Evolutionary conservation across 2,113 vertebrate genomes (phyloP), one percentile per base, ranked within the genome.

Genomic region (Accipiter virgatus): DNA sequence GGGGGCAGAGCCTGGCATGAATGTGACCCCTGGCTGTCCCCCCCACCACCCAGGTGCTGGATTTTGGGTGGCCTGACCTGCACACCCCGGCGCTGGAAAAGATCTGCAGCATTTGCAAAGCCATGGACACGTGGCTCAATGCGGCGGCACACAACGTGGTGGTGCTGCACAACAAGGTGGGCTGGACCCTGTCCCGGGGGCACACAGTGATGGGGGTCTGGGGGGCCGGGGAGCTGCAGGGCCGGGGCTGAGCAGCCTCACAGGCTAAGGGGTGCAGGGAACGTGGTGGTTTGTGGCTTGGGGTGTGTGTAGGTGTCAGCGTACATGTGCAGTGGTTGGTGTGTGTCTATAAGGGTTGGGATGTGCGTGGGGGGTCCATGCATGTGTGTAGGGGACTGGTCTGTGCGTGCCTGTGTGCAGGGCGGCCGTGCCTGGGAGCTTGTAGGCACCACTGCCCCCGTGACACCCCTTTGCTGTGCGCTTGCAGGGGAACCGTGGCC

Each of bases 41-140:
- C 19, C 13, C 3, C 58, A 9, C 12, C 6, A 4, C 22, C 29
- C 83, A 99, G 99, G 99, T 99, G 66, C 93, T 99, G 98, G 99
- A 99, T 97, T 99, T 99, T 50, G 99, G 99, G 70, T 99, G 99
- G 99, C 99, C 99, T 0, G 99, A 99, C 96, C 98, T 99, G 77
- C 99, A 99, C 34, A 99, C 99, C 13, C 99, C 99, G 0, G 99
- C 99, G 0, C 98, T 99, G 97, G 99, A 99, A 96, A 99, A 99
- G 97, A 99, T 99, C 96, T 99, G 99, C 98, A 99, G 99, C 90
- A 99, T 99, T 97, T 99, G 99, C 95, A 99, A 99, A 94, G 99
- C 99, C 88, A 99, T 99, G 99, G 99, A 99, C 98, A 99, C 99
- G 0, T 99, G 99, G 99, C 98, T 99, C 93, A 99, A 98, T 0